Base-by-base conservation (phyloP, 2,797 vertebrate genomes). In the Muscicapa striata region DNA sequence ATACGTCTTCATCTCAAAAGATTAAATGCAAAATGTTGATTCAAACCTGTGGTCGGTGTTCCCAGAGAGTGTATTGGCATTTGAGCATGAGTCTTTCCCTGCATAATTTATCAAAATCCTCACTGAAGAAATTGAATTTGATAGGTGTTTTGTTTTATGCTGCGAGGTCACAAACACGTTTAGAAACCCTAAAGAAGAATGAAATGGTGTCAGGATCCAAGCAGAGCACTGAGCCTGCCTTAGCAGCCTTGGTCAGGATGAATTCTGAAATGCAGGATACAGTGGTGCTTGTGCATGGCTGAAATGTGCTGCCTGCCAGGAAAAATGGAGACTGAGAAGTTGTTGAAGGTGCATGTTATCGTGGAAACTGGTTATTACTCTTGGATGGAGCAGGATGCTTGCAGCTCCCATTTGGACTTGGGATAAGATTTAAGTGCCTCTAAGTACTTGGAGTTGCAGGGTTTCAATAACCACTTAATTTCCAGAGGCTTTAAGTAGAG, bases 1-100 rank as follows among this genome's bases (percentile, higher is more conserved):
- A 52, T 89, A 41, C 89, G 73, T 61, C 49, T 76, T 92, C 38
- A 87, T 94, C 92, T 94, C 87, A 46, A 76, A 93, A 90, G 93
- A 92, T 93, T 64, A 91, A 91, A 86, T 70, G 84, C 70, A 88
- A 75, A 89, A 75, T 21, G 90, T 95, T 84, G 83, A 34, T 70
- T 80, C 51, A 38, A 5, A 63, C 54, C 38, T 73, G 57, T 41
- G 59, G 62, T 75, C 75, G 40, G 52, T 58, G 70, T 43, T 93
- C 84, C 78, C 84, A 10, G 48, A 6, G 62, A 55, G 34, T 19
- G 3, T 26, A 38, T 55, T 2, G 10, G 84, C 62, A 2, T 63
- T 63, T 52, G 62, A 87, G 84, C 0, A 2, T 7, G 36, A 73
- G n/a, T 46, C 46, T 94, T 64, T 63, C 34, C 43, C 54, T 94